Conservation (phyloP, 2,797 vertebrate species). For the Nannoperca australis region DNA sequence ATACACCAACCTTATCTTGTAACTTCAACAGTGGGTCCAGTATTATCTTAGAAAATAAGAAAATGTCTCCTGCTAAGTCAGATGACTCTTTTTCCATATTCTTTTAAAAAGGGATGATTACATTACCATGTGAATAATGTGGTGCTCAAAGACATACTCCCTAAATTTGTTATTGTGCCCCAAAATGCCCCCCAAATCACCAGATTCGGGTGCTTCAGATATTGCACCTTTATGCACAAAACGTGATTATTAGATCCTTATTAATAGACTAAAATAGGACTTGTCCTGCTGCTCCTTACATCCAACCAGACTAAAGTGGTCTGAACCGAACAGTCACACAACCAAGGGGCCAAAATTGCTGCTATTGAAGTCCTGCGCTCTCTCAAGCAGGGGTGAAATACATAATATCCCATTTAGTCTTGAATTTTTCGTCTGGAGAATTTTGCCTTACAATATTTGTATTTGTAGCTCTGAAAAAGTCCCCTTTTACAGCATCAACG, state of each 20-base stretch:
- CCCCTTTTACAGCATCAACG: background rate
- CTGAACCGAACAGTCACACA: background rate
- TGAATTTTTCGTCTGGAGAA: background rate
- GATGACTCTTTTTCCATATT: background rate
- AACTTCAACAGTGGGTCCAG: background rate
- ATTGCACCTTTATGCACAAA: background rate
- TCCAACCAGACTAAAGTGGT: background rate
- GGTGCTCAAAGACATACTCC: background rate
- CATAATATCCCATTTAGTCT: conserved; percentile 3
- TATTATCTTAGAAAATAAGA: background rate
- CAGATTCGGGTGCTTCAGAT: background rate
- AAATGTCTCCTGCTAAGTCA: background rate
- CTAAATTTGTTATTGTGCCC: background rate
- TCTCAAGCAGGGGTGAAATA: background rate
- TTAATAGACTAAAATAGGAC: background rate
- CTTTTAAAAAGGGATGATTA: background rate
- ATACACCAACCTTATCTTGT: background rate
- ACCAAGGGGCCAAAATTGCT: background rate
- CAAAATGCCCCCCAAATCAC: background rate
- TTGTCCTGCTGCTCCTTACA: background rate
- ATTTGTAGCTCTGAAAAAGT: background rate
- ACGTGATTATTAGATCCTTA: background rate
- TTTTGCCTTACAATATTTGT: background rate
- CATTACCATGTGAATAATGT: background rate
- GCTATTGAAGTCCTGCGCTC: background rate